Conservation (phyloP, 2,113 vertebrate genomes). For the Trichomycterus rosablanca region DNA sequence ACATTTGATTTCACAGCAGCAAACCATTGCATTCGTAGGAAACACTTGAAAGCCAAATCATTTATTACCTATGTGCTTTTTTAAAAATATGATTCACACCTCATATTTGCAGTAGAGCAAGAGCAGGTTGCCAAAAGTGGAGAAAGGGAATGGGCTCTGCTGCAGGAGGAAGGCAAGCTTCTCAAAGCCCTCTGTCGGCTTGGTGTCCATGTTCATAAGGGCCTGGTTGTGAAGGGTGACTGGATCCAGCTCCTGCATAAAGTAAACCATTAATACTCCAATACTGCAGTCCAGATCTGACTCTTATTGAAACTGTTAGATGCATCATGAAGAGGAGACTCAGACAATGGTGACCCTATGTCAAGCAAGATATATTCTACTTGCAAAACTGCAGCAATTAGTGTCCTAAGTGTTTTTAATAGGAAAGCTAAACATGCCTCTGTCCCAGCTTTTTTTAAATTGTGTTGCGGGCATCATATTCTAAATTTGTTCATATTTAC, state of each 20-base stretch:
- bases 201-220: slow-evolving; percentile 86
- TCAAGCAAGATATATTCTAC: too few relatives aligned
- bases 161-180: slow-evolving; percentile 91
- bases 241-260: slow-evolving; percentile 77
- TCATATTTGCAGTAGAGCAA: slow-evolving; percentile 88
- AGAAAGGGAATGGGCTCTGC: slow-evolving; percentile 85
- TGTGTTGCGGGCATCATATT: too few relatives aligned
- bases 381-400: too few relatives aligned
- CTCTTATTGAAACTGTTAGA: neutral
- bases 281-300: neutral
- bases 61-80: neutral
- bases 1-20: neutral
- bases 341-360: too few relatives aligned
- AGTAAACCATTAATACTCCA: neutral
- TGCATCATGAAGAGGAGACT: too few relatives aligned
- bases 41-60: neutral
- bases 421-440: too few relatives aligned
- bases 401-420: too few relatives aligned
- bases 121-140: slow-evolving; percentile 92
- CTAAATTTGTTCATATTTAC: too few relatives aligned
- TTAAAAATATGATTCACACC: slow-evolving; percentile 48
- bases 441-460: too few relatives aligned
- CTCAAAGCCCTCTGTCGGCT: slow-evolving; percentile 88
- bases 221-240: slow-evolving; percentile 96
- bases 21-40: neutral